Evolutionary conservation across 2,888 invertebrate genomes (phyloP).

Genomic region (Platycheirus rosarum): DNA sequence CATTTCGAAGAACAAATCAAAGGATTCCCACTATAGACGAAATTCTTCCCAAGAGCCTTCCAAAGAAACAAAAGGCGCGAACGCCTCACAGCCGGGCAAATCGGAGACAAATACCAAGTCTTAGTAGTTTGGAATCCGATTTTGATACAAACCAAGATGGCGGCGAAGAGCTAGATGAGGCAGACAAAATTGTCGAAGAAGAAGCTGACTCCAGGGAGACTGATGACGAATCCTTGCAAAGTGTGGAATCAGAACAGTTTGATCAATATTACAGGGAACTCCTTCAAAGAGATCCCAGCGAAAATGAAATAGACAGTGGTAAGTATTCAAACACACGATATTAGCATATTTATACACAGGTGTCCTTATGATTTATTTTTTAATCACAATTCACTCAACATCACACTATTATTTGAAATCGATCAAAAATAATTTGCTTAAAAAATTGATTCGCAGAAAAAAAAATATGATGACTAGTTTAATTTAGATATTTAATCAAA

Average conservation of each 20-base stretch:
- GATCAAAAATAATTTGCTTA: not conserved
- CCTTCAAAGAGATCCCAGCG: conserved; percentile 80
- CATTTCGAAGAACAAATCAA: conserved; percentile 83
- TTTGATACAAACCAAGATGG: conserved; percentile 76
- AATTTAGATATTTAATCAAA: conserved; percentile 2
- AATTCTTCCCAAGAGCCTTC: conserved; percentile 84
- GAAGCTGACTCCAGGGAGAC: conserved; percentile 78
- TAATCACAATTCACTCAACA: too few relatives aligned
- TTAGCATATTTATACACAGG: too few relatives aligned
- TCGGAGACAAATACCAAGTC: conserved; percentile 48
- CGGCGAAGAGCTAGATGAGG: conserved; percentile 54
- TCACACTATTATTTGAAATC: conserved; percentile 13
- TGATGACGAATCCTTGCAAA: conserved; percentile 85
- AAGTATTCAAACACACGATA: too few relatives aligned
- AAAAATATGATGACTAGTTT: not conserved
- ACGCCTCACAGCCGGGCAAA: conserved; percentile 24
- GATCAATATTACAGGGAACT: conserved; percentile 85
- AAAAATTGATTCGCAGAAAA: conserved; percentile 1
- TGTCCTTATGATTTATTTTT: too few relatives aligned
- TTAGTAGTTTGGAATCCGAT: conserved; percentile 20
- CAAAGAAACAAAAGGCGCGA: not conserved
- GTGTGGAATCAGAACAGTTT: conserved; percentile 88
- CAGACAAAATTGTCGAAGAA: conserved; percentile 75
- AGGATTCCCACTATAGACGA: conserved; percentile 86
- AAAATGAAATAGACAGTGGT: conserved; percentile 81